Evolutionary conservation across 2,888 invertebrate species (phyloP), one percentile per base, ranked within the genome.

Genomic region (Melieria crassipennis): DNA sequence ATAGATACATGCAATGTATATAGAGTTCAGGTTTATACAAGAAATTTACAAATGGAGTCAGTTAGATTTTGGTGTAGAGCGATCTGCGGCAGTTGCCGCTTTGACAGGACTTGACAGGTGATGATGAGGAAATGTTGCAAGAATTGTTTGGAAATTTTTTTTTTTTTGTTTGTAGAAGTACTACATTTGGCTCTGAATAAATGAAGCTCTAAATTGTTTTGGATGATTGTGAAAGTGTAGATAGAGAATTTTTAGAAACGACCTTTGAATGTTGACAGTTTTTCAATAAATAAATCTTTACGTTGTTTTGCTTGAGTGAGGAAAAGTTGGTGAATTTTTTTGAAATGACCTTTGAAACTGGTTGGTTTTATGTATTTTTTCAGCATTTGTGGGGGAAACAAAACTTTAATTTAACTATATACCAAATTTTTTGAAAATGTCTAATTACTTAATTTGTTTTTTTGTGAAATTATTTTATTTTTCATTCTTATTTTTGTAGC

Each of bases 21-120:
- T 73, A 30, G 30, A 30, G 30, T 30, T 74, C 76, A 79, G 78
- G 77, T 79, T 78, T 84, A 79, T 84, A 84, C 83, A 83, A 80
- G 76, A 82, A 84, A 82, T 84, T 73, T 84, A 84, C 84, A 84
- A 78, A 30, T 30, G 30, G 30, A 30, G 3, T 30, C 30, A 30
- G 30, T 30, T 30, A 30, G 30, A 30, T 30, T 30, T 30, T 2
- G 30, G 30, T 30, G 30, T 30, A 30, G 30, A 30, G 30, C 30
- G 30, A 30, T 2, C 2, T 30, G 30, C 30, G 30, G 30, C 30
- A 30, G 30, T 30, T 30, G 30, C 30, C 30, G 30, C 30, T 30
- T 30, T 30, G 30, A 30, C 30, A 30, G 30, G 30, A 30, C 30
- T 30, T 30, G 30, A 30, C 30, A 30, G 30, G 30, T 30, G 30